Evolutionary conservation across 2,113 vertebrate genomes (phyloP), one percentile per base, ranked within the genome.

Genomic region (Phoenicopterus ruber): DNA sequence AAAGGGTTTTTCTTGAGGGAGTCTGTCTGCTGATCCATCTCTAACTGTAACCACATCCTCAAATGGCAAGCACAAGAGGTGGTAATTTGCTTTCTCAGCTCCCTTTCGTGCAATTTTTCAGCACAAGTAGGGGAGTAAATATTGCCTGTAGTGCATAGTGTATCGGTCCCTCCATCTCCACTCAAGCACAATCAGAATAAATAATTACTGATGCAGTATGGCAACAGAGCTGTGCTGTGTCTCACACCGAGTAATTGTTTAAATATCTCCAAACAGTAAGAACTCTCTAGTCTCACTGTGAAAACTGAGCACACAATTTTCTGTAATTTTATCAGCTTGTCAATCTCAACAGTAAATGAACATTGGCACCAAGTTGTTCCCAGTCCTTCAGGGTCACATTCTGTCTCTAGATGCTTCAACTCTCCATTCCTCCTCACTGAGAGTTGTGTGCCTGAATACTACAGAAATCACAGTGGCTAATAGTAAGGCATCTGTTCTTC

Each of bases 191-290:
- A 83, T 74, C 55, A 90, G 86, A 84, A 88, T 90, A 90, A 90
- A 71, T 87, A 95, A 92, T 84, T 94, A 67, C 38, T 59, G 82
- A 69, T 79, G 54, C 46, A 63, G n/a, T 42, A 69, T 44, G 28
- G 79, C 69, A 88, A 74, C 38, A 93, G 94, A 90, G 38, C 55
- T 92, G 49, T 52, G 46, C 28, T 40, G 38, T 84, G 59, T 32
- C 47, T 94, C 80, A 42, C 76, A 94, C 63, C 12, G 2, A 69
- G 67, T 74, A 83, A 81, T 71, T 90, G 78, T 86, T 97, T 90
- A 94, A 93, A 92, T 86, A 90, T 90, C 76, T 96, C 76, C 46
- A 82, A 90, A 82, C 63, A 86, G 72, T 71, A 66, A 55, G 67
- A 92, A 63, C 36, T 90, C 79, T 70, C 71, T 90, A 66, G 20